phyloP scores from a whole-genome alignment of 30 jellyfish, hydroid and myxozoan species.

The Pseudorhiza aurosa region DNA sequence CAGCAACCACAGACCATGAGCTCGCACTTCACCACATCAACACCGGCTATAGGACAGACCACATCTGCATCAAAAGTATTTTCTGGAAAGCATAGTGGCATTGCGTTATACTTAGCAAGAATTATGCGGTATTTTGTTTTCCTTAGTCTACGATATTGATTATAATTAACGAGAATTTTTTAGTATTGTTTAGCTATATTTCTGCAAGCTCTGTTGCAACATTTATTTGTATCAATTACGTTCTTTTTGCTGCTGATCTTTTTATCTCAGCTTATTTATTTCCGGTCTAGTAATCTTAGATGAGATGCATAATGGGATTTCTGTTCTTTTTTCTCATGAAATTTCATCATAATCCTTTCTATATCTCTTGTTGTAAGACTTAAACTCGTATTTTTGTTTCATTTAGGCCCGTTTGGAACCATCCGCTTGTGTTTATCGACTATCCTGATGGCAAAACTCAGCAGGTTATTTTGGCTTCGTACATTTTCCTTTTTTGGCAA shows the following conservation, averaged over 20 bases:
- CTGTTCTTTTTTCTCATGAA: no score
- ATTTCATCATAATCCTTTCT: no score
- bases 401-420: conserved; percentile 94
- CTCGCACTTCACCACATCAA: conserved; percentile 44
- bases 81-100: conserved; percentile 88
- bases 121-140: conserved; percentile 57
- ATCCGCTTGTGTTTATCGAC: conserved; percentile 52
- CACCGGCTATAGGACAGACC: conserved; percentile 55
- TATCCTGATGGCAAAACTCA: conserved; percentile 48
- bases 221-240: background rate
- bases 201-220: background rate
- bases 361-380: no score
- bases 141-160: no score
- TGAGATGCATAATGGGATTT: no score
- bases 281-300: no score
- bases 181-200: no score
- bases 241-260: background rate
- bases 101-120: conserved; percentile 84
- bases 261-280: background rate
- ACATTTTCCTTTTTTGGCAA: background rate
- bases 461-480: conserved; percentile 71
- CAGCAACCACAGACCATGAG: conserved; percentile 45
- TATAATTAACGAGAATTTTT: no score
- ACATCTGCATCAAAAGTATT: background rate
- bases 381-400: no score